A percentile compares a stretch with the other conserved stretches of the same genome.
These are phyloP conservation scores for Panurus biarmicus DNA, from an alignment of 2,113 vertebrate species.

Conservation along the genomic window DNA sequence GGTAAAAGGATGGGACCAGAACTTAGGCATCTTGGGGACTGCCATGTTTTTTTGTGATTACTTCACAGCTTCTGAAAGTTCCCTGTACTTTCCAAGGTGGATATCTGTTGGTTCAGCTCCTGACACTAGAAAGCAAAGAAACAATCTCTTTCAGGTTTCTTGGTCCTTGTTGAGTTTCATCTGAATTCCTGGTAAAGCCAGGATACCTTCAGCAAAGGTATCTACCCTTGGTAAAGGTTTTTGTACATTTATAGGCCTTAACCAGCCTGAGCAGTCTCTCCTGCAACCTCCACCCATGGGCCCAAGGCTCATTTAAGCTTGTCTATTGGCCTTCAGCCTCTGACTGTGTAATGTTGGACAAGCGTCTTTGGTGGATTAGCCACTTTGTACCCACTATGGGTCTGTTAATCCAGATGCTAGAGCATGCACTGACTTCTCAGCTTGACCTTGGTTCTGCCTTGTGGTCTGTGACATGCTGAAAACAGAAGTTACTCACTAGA, in stretches of 20 bases:
- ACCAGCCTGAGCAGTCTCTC: neutral
- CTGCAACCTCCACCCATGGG: neutral
- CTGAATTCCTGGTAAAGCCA: neutral
- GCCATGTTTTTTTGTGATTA: neutral
- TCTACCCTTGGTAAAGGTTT: neutral
- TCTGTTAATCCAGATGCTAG: neutral
- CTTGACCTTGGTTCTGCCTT: neutral
- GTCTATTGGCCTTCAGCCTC: neutral
- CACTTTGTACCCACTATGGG: rapidly evolving
- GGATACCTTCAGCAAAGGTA: neutral
- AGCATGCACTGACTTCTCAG: neutral
- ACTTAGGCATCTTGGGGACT: neutral
- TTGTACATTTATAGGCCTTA: neutral
- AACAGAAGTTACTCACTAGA: neutral
- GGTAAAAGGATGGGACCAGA: neutral
- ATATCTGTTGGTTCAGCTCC: neutral
- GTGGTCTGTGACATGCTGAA: neutral
- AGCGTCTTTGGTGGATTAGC: neutral
- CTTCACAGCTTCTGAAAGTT: neutral
- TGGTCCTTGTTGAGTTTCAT: neutral
- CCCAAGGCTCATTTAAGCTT: neutral
- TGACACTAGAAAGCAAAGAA: neutral
- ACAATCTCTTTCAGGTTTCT: neutral
- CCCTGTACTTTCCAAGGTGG: neutral
- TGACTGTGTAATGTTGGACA: neutral